Evolutionary conservation across 2,113 vertebrate genomes (phyloP).

Genomic region (Globicephala melas): DNA sequence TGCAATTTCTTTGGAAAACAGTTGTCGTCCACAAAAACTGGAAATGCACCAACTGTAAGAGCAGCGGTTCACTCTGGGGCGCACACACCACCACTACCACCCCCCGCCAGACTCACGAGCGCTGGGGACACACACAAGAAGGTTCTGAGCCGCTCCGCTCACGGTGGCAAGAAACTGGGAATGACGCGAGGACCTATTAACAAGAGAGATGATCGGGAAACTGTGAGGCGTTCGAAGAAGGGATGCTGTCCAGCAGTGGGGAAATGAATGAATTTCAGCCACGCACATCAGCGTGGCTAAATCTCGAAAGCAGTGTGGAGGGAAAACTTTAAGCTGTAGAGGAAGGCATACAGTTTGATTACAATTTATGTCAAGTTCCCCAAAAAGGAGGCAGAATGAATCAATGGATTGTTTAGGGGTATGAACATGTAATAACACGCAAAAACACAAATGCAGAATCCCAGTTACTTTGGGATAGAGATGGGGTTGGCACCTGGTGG

Average conservation of each 20-base stretch:
- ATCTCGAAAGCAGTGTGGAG: rapidly evolving
- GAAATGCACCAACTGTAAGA: rapidly evolving
- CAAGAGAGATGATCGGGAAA: rapidly evolving
- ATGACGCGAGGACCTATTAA: rapidly evolving
- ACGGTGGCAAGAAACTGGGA: rapidly evolving
- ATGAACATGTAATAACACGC: rapidly evolving
- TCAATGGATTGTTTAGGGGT: rapidly evolving
- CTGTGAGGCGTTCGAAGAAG: rapidly evolving
- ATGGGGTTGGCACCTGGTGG: rapidly evolving
- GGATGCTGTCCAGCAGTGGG: rapidly evolving
- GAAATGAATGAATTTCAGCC: rapidly evolving
- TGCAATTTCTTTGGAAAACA: not conserved
- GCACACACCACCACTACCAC: not conserved
- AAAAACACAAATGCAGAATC: rapidly evolving
- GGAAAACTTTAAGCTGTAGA: rapidly evolving
- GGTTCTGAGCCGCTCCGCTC: not conserved
- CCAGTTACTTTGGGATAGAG: rapidly evolving
- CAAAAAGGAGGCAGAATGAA: no score
- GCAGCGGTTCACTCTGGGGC: rapidly evolving
- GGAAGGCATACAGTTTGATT: rapidly evolving
- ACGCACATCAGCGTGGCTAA: rapidly evolving
- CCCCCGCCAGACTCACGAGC: rapidly evolving
- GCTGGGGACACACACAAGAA: not conserved
- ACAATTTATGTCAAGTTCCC: rapidly evolving
- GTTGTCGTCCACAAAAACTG: rapidly evolving